Percentiles rank a stretch among this genome's conserved stretches.
Conservation (phyloP, 2,113 vertebrate genomes). For the Perca schrenkii region DNA sequence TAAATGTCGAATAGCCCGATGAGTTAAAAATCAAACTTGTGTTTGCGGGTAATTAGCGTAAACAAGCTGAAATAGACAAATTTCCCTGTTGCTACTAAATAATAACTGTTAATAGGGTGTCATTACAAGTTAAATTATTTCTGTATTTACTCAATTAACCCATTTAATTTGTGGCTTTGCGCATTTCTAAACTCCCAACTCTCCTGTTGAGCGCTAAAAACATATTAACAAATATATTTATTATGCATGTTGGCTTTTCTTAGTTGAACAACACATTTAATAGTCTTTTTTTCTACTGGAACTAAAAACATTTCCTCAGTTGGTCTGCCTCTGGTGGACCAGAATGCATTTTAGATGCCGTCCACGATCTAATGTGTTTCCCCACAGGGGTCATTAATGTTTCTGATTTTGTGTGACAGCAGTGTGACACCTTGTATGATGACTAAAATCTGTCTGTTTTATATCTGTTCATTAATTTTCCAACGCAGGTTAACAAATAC, state of each 20-base stretch:
- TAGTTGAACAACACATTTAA: constrained; percentile 5
- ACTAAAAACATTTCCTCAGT: not conserved
- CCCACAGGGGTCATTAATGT: not conserved
- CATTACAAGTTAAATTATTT: constrained; percentile 23
- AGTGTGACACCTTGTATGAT: constrained; percentile 34
- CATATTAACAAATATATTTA: constrained; percentile 47
- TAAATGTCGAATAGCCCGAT: constrained; percentile 21
- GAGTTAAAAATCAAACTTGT: constrained; percentile 7
- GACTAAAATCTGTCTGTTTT: constrained; percentile 38
- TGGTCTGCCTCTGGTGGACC: constrained; percentile 8
- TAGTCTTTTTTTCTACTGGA: constrained; percentile 36
- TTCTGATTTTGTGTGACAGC: constrained; percentile 19
- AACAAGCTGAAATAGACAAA: constrained; percentile 30
- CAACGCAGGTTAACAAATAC: constrained; percentile 30
- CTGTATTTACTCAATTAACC: constrained; percentile 17
- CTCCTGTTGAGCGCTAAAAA: constrained; percentile 31
- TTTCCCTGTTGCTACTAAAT: constrained; percentile 32
- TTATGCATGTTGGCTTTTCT: constrained; percentile 57
- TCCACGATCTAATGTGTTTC: not conserved
- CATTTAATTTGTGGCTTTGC: constrained; percentile 15
- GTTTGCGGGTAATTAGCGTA: constrained; percentile 20
- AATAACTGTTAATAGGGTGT: not conserved
- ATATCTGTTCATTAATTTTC: not conserved
- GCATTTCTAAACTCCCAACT: constrained; percentile 1
- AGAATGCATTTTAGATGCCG: constrained; percentile 5